These are phyloP conservation scores for Gasterosteus nipponicus DNA, from an alignment of 2,113 vertebrate genomes.

Conservation along the genomic window DNA sequence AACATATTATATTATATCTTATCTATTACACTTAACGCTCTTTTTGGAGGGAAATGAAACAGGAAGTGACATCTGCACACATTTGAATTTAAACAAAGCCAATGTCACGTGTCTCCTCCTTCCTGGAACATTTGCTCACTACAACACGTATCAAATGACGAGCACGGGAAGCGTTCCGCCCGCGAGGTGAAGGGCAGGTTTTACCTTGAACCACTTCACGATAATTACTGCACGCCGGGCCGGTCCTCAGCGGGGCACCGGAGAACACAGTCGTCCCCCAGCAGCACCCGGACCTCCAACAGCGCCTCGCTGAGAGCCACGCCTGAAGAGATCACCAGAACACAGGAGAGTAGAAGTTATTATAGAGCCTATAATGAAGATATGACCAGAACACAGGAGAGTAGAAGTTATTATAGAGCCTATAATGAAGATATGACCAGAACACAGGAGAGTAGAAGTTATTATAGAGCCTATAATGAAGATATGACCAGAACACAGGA, in stretches of 20 bases:
- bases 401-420: too few species aligned
- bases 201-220: constrained; percentile 80
- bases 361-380: not conserved
- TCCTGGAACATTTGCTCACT: not conserved
- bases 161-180: not conserved
- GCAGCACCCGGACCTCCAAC: not conserved
- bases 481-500: too few species aligned
- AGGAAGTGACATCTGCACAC: not conserved
- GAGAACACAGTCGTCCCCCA: constrained; percentile 13
- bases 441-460: too few species aligned
- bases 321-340: not conserved
- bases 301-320: not conserved
- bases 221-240: constrained; percentile 53
- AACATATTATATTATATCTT: too few species aligned
- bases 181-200: too few species aligned
- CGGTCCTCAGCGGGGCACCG: constrained; percentile 22
- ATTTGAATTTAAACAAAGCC: not conserved
- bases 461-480: too few species aligned
- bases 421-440: too few species aligned
- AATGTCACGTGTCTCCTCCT: not conserved
- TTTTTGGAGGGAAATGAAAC: not conserved
- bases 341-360: not conserved
- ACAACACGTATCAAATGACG: not conserved
- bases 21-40: not conserved
- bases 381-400: too few species aligned